Conservation (phyloP, 2,797 vertebrate genomes). For the Aldrovandia affinis region DNA sequence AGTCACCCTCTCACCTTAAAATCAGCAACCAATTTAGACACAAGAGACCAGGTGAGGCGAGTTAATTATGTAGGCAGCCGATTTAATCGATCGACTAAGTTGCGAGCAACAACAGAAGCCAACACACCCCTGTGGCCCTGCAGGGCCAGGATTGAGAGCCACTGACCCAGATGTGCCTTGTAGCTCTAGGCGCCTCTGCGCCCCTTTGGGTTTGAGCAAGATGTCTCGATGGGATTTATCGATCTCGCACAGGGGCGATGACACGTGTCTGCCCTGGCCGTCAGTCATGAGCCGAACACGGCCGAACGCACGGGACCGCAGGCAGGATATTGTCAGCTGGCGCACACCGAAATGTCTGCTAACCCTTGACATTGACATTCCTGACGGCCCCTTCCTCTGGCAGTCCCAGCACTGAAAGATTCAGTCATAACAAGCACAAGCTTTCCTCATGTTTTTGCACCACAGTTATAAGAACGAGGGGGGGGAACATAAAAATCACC, state of each 20-base stretch:
- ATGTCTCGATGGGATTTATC: background rate
- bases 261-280: background rate
- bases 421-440: background rate
- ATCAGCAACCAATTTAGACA: too few species aligned
- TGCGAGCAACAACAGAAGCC: too few species aligned
- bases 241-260: background rate
- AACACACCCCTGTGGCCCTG: too few species aligned
- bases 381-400: background rate
- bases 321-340: background rate
- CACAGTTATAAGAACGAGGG: background rate
- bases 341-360: background rate
- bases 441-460: background rate
- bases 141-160: too few species aligned
- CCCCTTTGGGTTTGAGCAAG: background rate
- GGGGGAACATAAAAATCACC: background rate
- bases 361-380: too few species aligned
- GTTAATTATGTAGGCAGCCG: too few species aligned
- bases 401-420: background rate
- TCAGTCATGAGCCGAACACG: background rate
- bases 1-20: too few species aligned
- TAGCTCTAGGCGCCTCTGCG: background rate
- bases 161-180: too few species aligned
- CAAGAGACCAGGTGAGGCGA: too few species aligned
- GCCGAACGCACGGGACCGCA: background rate
- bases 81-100: too few species aligned